Percentiles rank a stretch among this genome's conserved stretches.
These are phyloP conservation scores for Agrochola litura DNA, from an alignment of 2,888 invertebrate genomes.

Conservation along the genomic window DNA sequence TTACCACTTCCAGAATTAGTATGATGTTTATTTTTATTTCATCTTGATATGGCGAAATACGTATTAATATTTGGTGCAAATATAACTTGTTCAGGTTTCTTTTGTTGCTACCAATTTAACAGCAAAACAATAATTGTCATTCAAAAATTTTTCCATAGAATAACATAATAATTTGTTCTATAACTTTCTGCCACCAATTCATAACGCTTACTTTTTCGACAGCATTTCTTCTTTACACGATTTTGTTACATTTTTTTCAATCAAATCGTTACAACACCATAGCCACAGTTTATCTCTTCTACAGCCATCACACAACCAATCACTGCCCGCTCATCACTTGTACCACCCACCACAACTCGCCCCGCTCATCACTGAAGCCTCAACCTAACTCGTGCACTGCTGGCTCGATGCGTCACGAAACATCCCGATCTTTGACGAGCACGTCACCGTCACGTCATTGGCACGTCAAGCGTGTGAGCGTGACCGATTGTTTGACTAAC, in stretches of 20 bases:
- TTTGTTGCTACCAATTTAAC: too few relatives aligned
- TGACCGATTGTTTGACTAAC: conserved; percentile 56
- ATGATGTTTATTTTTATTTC: conserved; percentile 31
- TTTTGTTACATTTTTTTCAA: background rate
- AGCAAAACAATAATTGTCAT: too few relatives aligned
- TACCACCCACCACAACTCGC: background rate
- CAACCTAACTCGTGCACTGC: conserved; percentile 49
- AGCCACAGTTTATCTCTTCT: too few relatives aligned
- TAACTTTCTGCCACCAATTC: too few relatives aligned
- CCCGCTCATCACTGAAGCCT: background rate
- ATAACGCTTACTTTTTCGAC: too few relatives aligned
- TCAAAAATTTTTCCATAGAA: background rate
- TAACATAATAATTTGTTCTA: accelerated
- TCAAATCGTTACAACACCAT: background rate
- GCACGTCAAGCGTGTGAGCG: conserved; percentile 56
- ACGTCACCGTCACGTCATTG: conserved; percentile 47
- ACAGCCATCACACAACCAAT: background rate
- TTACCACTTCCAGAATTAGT: conserved; percentile 8
- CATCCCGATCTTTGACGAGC: conserved; percentile 53
- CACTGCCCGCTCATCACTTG: background rate
- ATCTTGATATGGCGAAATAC: background rate
- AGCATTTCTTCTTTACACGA: background rate
- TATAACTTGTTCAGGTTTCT: too few relatives aligned
- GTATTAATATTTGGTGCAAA: conserved; percentile 4
- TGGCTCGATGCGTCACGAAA: conserved; percentile 60